Conservation (phyloP, 2,113 vertebrate genomes). For the Fulmarus glacialis region DNA sequence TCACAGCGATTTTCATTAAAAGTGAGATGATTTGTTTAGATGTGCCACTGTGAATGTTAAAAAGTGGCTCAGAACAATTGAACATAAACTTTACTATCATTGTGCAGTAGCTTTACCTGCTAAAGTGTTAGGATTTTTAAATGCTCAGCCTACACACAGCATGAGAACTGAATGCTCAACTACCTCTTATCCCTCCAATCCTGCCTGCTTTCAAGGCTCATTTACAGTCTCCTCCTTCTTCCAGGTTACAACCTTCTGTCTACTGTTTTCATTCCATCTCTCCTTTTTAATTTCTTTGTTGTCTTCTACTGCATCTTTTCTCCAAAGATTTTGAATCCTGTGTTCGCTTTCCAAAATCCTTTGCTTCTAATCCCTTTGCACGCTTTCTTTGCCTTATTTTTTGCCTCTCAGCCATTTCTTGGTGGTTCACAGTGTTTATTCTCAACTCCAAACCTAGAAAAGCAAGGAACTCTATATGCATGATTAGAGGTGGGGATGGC, state of each 20-base stretch:
- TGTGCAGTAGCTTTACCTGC: conserved; percentile 15
- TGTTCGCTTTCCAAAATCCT: not conserved
- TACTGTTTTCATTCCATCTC: not conserved
- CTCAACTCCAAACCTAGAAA: not conserved
- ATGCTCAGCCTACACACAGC: not conserved
- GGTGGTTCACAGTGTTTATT: not conserved
- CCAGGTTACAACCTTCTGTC: not conserved
- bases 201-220: not conserved
- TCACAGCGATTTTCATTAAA: conserved; percentile 33
- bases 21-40: conserved; percentile 47
- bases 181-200: not conserved
- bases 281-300: not conserved
- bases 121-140: not conserved
- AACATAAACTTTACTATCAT: conserved; percentile 17
- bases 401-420: not conserved
- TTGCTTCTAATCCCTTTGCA: not conserved
- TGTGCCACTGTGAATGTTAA: conserved; percentile 33
- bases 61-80: not conserved
- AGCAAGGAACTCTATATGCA: not conserved
- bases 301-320: not conserved
- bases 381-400: not conserved
- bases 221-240: not conserved
- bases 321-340: not conserved
- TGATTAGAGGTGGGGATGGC: not conserved
- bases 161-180: not conserved